These are phyloP conservation scores for Andrena camellia DNA, from an alignment of 2,888 invertebrate species.

Conservation along the genomic window DNA sequence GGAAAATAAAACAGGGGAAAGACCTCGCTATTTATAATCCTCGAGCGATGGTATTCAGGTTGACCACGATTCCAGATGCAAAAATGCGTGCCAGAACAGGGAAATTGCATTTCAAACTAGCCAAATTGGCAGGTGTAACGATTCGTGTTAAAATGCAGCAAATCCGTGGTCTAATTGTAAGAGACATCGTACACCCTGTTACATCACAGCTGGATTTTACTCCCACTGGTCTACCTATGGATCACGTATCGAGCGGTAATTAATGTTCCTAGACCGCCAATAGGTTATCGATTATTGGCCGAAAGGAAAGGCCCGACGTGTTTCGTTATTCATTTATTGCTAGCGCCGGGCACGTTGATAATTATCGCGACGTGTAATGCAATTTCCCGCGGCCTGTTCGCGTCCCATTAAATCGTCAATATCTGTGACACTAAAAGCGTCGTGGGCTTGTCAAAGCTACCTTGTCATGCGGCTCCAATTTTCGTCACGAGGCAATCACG, in stretches of 20 bases:
- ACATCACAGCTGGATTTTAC: slow-evolving; percentile 25
- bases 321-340: slow-evolving; percentile 31
- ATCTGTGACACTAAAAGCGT: slow-evolving; percentile 7
- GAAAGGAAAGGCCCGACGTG: slow-evolving; percentile 21
- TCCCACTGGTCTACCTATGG: slow-evolving; percentile 28
- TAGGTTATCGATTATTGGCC: slow-evolving; percentile 54
- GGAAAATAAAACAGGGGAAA: slow-evolving; percentile 44
- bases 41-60: slow-evolving; percentile 23
- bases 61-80: slow-evolving; percentile 4
- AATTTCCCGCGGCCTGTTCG: slow-evolving; percentile 10
- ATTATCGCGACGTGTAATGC: slow-evolving; percentile 27
- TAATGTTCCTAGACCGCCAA: slow-evolving; percentile 54
- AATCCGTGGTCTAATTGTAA: slow-evolving; percentile 12
- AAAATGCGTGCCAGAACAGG: background rate
- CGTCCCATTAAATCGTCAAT: slow-evolving; percentile 9
- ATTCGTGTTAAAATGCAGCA: slow-evolving; percentile 25
- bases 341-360: slow-evolving; percentile 3
- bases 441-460: background rate
- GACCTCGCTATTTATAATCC: slow-evolving; percentile 50
- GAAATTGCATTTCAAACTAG: background rate
- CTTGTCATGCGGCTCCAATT: background rate
- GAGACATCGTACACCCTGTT: slow-evolving; percentile 36
- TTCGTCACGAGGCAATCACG: slow-evolving; percentile 4
- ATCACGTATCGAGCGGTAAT: slow-evolving; percentile 47
- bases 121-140: background rate